Evolutionary conservation across 2,113 vertebrate species (phyloP).

Genomic region (Anolis carolinensis): DNA sequence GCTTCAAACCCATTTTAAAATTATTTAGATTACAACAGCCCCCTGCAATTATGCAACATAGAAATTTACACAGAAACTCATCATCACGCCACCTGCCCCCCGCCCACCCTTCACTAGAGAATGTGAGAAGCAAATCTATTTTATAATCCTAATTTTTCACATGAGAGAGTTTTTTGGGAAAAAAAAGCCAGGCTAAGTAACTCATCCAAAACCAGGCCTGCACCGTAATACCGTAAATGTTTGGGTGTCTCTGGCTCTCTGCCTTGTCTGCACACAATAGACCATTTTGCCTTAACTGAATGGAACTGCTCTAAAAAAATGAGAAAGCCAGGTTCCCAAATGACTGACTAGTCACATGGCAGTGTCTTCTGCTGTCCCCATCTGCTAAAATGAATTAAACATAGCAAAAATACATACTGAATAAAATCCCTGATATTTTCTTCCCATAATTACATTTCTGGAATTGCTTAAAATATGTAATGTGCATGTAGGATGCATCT

Average conservation of each 20-base stretch:
- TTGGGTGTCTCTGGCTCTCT: not conserved
- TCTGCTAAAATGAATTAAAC: not conserved
- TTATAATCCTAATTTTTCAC: not conserved
- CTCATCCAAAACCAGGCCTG: not conserved
- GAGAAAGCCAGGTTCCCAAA: not conserved
- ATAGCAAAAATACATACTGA: constrained; percentile 41
- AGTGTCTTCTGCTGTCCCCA: not conserved
- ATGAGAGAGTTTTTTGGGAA: not conserved
- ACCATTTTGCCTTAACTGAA: not conserved
- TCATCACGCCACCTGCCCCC: not conserved
- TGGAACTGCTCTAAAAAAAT: not conserved
- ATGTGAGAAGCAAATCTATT: not conserved
- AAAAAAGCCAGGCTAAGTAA: not conserved
- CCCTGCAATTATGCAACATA: not conserved
- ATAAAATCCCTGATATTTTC: constrained; percentile 39
- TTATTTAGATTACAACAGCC: not conserved
- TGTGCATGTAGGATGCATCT: fast-evolving
- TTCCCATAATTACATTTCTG: constrained; percentile 32
- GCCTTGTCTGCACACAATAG: not conserved
- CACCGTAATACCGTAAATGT: not conserved
- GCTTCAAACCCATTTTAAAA: too few relatives aligned
- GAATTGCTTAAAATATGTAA: not conserved
- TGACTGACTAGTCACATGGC: not conserved
- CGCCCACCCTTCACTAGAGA: not conserved
- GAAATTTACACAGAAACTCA: constrained; percentile 19